Conservation (phyloP, 2,888 invertebrate species). For the Drosophila greeni region DNA sequence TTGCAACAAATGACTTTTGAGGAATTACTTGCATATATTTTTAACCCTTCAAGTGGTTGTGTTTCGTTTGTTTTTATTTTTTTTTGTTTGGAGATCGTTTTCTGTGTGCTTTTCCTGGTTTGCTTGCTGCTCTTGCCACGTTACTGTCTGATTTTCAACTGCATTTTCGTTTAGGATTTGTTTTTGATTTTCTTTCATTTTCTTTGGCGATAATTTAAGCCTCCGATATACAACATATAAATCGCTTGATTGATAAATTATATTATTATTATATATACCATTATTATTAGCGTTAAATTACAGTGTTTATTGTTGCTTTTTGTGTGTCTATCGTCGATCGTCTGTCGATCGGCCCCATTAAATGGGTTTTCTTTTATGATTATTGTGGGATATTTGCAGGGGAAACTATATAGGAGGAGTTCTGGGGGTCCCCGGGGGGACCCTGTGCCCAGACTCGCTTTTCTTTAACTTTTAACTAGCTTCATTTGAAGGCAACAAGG, state of each 20-base stretch:
- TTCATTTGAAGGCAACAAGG: conserved; percentile 78
- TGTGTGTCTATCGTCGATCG: conserved; percentile 29
- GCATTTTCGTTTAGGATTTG: conserved; percentile 40
- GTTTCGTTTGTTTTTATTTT: conserved; percentile 18
- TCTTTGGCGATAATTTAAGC: conserved; percentile 78
- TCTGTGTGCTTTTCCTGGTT: conserved; percentile 32
- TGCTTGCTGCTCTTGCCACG: conserved; percentile 37
- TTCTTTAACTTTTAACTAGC: conserved; percentile 70
- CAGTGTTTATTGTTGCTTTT: conserved; percentile 39
- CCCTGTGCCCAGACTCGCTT: conserved; percentile 34
- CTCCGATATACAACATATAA: conserved; percentile 77
- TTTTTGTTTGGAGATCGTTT: conserved; percentile 65
- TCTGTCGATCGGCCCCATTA: conserved; percentile 7
- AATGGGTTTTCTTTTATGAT: background rate
- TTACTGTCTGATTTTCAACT: conserved; percentile 41
- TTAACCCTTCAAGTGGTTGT: conserved; percentile 41
- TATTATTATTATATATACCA: conserved; percentile 20
- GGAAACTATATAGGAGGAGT: conserved; percentile 16
- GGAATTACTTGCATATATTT: conserved; percentile 35
- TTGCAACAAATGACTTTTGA: conserved; percentile 43
- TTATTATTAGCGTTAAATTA: conserved; percentile 17
- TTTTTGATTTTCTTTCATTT: conserved; percentile 40
- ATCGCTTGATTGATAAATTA: conserved; percentile 65
- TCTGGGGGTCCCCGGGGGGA: conserved; percentile 15
- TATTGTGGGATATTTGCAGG: conserved; percentile 14